Base-by-base conservation (phyloP, 2,113 vertebrate species). In the Tetraodon nigroviridis region DNA sequence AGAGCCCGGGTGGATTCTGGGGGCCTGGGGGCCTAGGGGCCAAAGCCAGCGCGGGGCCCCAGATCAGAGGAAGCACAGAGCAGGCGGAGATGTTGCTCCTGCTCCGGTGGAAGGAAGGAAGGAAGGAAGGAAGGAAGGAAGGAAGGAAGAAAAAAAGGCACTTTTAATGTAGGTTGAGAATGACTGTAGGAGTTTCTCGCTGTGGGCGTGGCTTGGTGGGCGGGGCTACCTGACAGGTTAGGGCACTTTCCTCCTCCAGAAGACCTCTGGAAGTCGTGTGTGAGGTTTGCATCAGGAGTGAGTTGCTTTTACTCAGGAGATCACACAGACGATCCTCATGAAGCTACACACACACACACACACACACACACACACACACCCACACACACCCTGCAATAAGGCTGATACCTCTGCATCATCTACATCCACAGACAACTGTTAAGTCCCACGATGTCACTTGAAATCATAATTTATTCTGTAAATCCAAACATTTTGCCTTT, bases 401-500 rank as follows among this genome's bases (percentile, higher is more conserved):
- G 82, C 87, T 83, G 85, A 90, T 83, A 91, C 90, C 80, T 90
- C 91, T 88, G 92, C 91, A 67, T 71, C 89, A 77, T 84, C 50
- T 91, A 87, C 88, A 90, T 79, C 89, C 91, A 72, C 78, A 58
- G 76, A 48, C 72, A 86, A 83, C 91, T 90, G 92, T 89, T 89
- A 59, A 93, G 92, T 90, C 90, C 89, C 84, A 90, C 89, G 86
- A 92, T 83, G 86, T 91, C 53, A 88, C 90, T 90, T 88, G 85
- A 92, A 89, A 92, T 79, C 82, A 92, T 96, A 93, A 98, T 94
- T 97, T 97, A 96, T 96, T 93, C 92, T 92, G 92, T 91, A 79
- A 84, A 85, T 78, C 69, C 74, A 55, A 69, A 81, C 89, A 93
- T 92, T 92, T 89, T 92, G 91, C 91, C 90, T 91, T 93, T 93